phyloP scores from a whole-genome alignment of 1,140 invertebrate genomes.

The Drosophila tsacasi region DNA sequence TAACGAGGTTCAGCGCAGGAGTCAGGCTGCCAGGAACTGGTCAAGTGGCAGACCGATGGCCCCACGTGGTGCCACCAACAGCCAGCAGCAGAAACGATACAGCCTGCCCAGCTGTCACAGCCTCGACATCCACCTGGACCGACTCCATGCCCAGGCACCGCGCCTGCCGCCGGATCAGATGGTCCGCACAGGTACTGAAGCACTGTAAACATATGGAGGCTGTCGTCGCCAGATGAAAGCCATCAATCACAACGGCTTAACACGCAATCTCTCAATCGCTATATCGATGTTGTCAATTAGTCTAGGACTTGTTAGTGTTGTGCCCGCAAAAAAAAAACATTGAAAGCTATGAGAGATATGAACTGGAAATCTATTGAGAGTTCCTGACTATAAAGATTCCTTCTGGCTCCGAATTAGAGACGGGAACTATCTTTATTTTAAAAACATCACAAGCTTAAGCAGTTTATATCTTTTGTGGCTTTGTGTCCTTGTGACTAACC shows the following conservation, averaged over 20 bases:
- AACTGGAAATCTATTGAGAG: neutral
- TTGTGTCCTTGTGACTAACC: conserved; percentile 32
- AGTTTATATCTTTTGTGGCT: neutral
- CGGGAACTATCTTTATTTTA: neutral
- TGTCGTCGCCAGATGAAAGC: conserved; percentile 21
- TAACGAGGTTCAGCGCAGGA: conserved; percentile 56
- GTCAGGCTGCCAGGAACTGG: conserved; percentile 80
- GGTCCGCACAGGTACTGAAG: conserved; percentile 69
- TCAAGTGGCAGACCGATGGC: conserved; percentile 85
- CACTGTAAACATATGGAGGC: neutral
- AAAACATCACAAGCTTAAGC: neutral
- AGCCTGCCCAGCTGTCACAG: conserved; percentile 83
- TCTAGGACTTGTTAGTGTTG: conserved; percentile 55
- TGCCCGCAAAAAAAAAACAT: neutral
- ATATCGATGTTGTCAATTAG: conserved; percentile 78
- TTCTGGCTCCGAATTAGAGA: neutral
- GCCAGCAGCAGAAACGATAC: conserved; percentile 83
- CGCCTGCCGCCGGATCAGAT: conserved; percentile 71
- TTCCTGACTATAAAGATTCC: neutral
- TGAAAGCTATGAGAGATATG: neutral
- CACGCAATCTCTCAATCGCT: conserved; percentile 41
- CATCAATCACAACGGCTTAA: conserved; percentile 29
- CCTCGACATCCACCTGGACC: conserved; percentile 82
- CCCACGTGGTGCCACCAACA: conserved; percentile 38
- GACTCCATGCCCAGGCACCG: conserved; percentile 74